A percentile compares a stretch with the other conserved stretches of the same genome.
Conservation (phyloP, 1,140 invertebrate species). For the Brachionus sp. region DNA sequence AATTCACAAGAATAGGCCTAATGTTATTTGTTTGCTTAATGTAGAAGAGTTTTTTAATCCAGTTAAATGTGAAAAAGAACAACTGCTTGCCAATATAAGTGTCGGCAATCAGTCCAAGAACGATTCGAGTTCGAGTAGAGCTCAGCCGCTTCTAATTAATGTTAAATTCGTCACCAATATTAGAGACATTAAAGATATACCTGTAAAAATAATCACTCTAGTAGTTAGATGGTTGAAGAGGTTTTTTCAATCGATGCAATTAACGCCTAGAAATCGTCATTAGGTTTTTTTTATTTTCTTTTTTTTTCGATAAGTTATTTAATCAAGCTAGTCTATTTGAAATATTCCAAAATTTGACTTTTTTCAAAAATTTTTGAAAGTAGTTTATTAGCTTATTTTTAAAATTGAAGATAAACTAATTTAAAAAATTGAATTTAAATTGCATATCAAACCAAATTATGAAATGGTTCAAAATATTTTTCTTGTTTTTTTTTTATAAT, state of each 20-base stretch:
- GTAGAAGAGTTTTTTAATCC: slow-evolving; percentile 13
- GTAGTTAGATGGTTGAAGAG: neutral
- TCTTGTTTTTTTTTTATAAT: neutral
- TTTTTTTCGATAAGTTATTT: neutral
- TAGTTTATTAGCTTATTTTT: neutral
- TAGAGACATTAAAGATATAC: neutral
- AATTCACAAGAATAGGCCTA: slow-evolving; percentile 19
- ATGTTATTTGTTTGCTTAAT: slow-evolving; percentile 1
- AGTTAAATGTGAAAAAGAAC: neutral
- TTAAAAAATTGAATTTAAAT: neutral
- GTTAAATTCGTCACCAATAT: neutral
- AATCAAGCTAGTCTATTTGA: neutral
- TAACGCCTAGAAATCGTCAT: neutral
- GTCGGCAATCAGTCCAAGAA: neutral
- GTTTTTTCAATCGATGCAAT: neutral
- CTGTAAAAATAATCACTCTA: neutral
- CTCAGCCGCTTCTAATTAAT: neutral
- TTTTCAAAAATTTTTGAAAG: neutral
- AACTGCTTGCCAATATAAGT: neutral
- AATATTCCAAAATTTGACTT: neutral
- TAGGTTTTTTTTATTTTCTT: neutral
- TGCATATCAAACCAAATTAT: neutral
- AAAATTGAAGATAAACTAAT: neutral
- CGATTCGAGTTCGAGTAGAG: neutral
- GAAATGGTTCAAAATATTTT: neutral